Evolutionary conservation across 1,140 invertebrate genomes (phyloP).

Genomic region (Conus ventricosus): DNA sequence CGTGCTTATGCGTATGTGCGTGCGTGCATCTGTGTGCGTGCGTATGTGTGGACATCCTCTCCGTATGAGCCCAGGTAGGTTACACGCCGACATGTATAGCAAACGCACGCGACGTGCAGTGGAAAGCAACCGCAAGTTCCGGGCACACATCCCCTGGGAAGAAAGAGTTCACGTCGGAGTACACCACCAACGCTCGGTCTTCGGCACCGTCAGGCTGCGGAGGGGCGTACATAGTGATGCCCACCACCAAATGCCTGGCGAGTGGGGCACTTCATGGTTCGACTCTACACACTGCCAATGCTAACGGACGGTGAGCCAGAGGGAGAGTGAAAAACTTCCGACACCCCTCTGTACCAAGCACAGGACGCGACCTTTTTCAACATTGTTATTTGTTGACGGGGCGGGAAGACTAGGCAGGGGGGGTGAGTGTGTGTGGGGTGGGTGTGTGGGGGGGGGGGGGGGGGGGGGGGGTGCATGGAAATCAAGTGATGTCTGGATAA

Average conservation of each 20-base stretch:
- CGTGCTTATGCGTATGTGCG: not conserved
- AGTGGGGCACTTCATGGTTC: slow-evolving; percentile 78
- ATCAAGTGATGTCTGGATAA: too few species aligned
- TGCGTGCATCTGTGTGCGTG: not conserved
- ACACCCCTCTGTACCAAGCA: not conserved
- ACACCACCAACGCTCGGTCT: slow-evolving; percentile 76
- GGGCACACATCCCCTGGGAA: slow-evolving; percentile 76
- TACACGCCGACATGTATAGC: too few species aligned
- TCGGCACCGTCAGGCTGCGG: slow-evolving; percentile 69
- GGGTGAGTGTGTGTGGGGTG: not conserved
- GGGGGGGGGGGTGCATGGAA: not conserved
- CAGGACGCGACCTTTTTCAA: too few species aligned
- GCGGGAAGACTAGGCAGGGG: too few species aligned
- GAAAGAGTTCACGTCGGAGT: slow-evolving; percentile 75
- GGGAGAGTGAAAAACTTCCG: too few species aligned
- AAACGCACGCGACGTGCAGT: slow-evolving; percentile 65
- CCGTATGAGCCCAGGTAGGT: too few species aligned
- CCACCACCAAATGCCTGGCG: slow-evolving; percentile 78
- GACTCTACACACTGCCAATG: slow-evolving; percentile 75
- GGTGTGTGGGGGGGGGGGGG: not conserved
- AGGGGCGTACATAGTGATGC: slow-evolving; percentile 80
- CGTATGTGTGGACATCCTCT: too few species aligned
- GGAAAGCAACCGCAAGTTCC: slow-evolving; percentile 78
- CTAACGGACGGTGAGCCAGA: slow-evolving; percentile 39
- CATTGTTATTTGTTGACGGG: too few species aligned